Evolutionary conservation across 2,888 invertebrate genomes (phyloP), one percentile per base, ranked within the genome.

Genomic region (Athetis lepigone): DNA sequence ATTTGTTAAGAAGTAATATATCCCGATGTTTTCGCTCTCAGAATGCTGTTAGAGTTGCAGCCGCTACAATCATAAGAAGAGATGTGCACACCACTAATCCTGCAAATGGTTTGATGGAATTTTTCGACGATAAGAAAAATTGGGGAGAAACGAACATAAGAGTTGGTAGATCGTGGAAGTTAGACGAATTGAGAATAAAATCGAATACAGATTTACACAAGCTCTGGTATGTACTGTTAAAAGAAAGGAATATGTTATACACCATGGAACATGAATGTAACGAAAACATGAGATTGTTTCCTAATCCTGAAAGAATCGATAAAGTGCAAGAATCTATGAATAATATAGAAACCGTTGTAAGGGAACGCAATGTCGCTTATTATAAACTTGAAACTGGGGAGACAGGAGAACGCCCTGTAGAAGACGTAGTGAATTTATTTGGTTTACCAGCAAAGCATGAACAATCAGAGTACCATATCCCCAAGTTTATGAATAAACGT

Each of bases 131-230:
- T 19, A 95, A 97, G 83, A 97, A 97, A 77, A 98, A 98, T 90
- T 99, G 98, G 98, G 96, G 96, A 33, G 96, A 96, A 88, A 92
- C 94, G 29, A 96, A 96, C 85, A 96, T 99, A 7, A 96, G 96
- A 93, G 96, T 96, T 54, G 99, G 99, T 3, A 96, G 99, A 79
- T 96, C 98, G 4, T 99, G 99, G 99, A 97, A 94, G 67, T 90
- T 95, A 59, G 99, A 99, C 73, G 99, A 99, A 90, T 93, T 99
- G 19, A 95, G 99, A 83, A 96, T 99, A 49, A 99, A 99, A 92
- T 98, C 98, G 47, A 99, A 99, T 88, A 95, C 96, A 51, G 99
- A 99, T 91, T 95, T 99, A 61, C 99, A 99, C 89, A 99, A 99
- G 94, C 93, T 99, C 64, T 99, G 99, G 99, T 99, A 96, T 85